Base-by-base conservation (phyloP, 2,888 invertebrate genomes). In the Acanthacorydalis orientalis region DNA sequence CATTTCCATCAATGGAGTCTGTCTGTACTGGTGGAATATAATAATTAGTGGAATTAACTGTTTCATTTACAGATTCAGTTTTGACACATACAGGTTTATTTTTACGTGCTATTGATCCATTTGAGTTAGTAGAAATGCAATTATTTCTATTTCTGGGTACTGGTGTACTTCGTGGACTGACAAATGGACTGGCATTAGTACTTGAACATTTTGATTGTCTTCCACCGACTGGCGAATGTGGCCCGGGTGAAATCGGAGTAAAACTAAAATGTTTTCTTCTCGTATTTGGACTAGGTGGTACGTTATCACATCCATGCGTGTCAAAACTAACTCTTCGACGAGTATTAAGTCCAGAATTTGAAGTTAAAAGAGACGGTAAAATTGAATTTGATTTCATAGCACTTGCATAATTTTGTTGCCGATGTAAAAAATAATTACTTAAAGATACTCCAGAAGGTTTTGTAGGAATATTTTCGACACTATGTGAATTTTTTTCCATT, bases 211-310 rank as follows among this genome's bases (percentile, higher is more conserved):
- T 75, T 1, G 75, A 75, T 23, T 70, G 68, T 15, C 66, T 63
- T 10, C 68, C 69, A 47, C 48, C 46, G 49, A 57, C 57, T 1
- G 80, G 80, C 1, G 80, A 80, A 56, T 76, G 77, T 40, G 80
- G 77, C n/a, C 78, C 79, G 8, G 85, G 85, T 34, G 87, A 86
- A 59, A 90, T 90, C 0, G 89, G 89, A 32, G 83, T 83, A 59
- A 90, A 90, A 62, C 82, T 86, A 60, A 85, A 89, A 59, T 83
- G 82, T 60, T 83, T 80, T 43, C 83, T 75, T 51, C 82, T 72
- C 40, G 83, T 79, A 51, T 83, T 85, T 9, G 83, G 84, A 67
- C 83, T 83, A 52, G 80, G 80, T 1, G 82, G 82, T 46, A 82
- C 78, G 40, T 64, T 62, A 43, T 60, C 64, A 23, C 58, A 56